A percentile compares a stretch with the other conserved stretches of the same genome.
Evolutionary conservation across 2,888 invertebrate species (phyloP).

Genomic region (Pammene aurita): DNA sequence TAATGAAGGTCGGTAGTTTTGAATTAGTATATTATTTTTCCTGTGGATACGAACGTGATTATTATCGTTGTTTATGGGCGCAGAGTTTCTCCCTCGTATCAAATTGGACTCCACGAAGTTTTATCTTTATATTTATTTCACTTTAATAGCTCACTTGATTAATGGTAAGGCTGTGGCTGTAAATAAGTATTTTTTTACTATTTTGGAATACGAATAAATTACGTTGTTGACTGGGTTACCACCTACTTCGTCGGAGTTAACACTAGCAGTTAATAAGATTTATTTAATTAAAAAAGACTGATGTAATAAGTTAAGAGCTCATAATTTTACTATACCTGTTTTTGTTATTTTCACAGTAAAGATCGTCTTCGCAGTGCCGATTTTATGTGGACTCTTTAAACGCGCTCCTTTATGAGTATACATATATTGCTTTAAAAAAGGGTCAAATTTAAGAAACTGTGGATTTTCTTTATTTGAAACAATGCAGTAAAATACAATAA

Average conservation of each 20-base stretch:
- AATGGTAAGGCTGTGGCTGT: conserved; percentile 31
- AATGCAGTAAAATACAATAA: no score
- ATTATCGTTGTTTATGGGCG: conserved; percentile 65
- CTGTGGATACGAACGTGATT: conserved; percentile 60
- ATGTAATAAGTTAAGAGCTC: not conserved
- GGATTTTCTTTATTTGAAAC: no score
- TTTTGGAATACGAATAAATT: conserved; percentile 32
- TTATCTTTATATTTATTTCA: conserved; percentile 38
- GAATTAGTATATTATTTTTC: conserved; percentile 67
- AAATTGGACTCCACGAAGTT: conserved; percentile 35
- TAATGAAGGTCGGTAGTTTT: conserved; percentile 76
- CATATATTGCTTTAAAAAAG: no score
- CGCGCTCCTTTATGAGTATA: no score
- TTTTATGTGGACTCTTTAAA: not conserved
- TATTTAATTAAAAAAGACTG: not conserved
- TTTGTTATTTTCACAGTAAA: not conserved
- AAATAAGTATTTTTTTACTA: conserved; percentile 28
- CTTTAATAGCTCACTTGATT: conserved; percentile 37
- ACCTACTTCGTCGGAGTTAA: conserved; percentile 21
- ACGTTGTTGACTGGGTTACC: conserved; percentile 24
- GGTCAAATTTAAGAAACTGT: no score
- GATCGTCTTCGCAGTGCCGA: not conserved
- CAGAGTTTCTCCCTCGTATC: conserved; percentile 44
- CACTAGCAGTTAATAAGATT: not conserved
- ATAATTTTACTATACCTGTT: not conserved